A percentile compares a stretch with the other conserved stretches of the same genome.
These are phyloP conservation scores for Lepus timidus DNA, from an alignment of 2,113 vertebrate species.

Conservation along the genomic window DNA sequence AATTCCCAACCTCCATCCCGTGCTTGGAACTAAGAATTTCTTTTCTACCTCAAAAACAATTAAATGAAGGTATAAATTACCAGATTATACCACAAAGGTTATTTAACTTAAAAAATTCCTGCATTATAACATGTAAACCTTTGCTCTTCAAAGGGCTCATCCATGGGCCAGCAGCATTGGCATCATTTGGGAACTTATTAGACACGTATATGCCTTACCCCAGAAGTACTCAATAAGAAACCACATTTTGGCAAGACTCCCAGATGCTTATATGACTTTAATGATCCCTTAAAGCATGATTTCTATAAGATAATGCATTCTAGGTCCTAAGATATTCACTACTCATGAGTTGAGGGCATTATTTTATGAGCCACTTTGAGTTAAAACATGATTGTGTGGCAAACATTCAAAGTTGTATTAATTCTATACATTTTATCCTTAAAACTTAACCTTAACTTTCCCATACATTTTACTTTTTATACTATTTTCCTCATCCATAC, in stretches of 20 bases:
- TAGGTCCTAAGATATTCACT: slow-evolving; percentile 21
- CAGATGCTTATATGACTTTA: slow-evolving; percentile 6
- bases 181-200: background rate
- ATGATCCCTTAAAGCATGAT: slow-evolving; percentile 39
- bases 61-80: slow-evolving; percentile 37
- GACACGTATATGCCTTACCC: background rate
- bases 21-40: background rate
- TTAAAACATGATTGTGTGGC: slow-evolving; percentile 7
- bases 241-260: background rate
- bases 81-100: background rate
- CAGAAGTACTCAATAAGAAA: slow-evolving; percentile 14
- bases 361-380: background rate
- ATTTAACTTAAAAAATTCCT: slow-evolving; percentile 47
- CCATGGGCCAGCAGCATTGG: background rate
- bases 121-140: background rate
- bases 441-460: slow-evolving; percentile 45
- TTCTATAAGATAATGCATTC: slow-evolving; percentile 34
- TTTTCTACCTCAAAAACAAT: background rate
- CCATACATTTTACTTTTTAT: slow-evolving; percentile 20
- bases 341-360: background rate
- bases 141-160: background rate
- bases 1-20: background rate
- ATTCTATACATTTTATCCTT: background rate
- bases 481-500: slow-evolving; percentile 34
- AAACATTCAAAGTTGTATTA: slow-evolving; percentile 27